phyloP scores from a whole-genome alignment of 2,113 vertebrate species.

The Bubo blakistoni region DNA sequence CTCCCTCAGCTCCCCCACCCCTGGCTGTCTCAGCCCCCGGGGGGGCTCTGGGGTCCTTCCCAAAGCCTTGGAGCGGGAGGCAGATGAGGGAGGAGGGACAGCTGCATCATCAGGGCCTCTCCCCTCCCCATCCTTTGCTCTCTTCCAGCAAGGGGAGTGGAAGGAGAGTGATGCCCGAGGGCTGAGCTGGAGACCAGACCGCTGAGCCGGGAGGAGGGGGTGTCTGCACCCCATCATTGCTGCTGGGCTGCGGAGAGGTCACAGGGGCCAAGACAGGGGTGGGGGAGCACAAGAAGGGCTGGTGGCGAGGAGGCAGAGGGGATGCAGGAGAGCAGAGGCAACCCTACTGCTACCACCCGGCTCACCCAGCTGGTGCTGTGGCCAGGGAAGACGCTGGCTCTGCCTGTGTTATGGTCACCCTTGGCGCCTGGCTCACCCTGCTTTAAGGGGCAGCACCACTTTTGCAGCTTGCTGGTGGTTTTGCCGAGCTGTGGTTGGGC shows the following conservation, averaged over 20 bases:
- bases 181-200: not conserved
- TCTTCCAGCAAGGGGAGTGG: not conserved
- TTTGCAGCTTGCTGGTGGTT: no score
- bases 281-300: not conserved
- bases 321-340: not conserved
- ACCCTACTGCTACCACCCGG: not conserved
- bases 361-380: not conserved
- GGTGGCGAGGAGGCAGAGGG: not conserved
- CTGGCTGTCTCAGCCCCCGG: fast-evolving
- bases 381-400: not conserved
- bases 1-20: not conserved
- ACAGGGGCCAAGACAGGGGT: not conserved
- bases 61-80: not conserved
- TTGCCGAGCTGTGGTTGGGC: no score
- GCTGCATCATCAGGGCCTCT: not conserved
- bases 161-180: not conserved
- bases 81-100: no score
- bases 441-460: not conserved
- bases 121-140: not conserved
- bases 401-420: not conserved
- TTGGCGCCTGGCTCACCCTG: no score
- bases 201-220: no score
- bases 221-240: not conserved
- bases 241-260: not conserved
- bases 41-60: not conserved